phyloP scores from a whole-genome alignment of 2,797 vertebrate genomes.

The Luscinia luscinia region DNA sequence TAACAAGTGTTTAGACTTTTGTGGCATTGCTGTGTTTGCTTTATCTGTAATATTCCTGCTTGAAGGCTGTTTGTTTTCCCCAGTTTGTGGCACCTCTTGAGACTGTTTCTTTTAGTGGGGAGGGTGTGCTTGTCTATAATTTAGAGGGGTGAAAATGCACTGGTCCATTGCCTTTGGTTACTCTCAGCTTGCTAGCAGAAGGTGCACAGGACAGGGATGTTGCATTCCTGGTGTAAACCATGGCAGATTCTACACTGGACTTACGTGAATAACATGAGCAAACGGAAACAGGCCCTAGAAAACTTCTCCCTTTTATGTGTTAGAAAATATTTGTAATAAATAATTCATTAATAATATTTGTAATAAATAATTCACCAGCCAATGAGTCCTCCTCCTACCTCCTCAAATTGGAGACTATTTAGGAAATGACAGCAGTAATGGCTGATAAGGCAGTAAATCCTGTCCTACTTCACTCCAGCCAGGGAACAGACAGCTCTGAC shows the following conservation, averaged over 20 bases:
- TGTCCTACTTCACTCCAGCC: not conserved
- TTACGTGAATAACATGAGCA: not conserved
- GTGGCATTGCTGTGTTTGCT: slow-evolving; percentile 75
- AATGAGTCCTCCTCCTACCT: not conserved
- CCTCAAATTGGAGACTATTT: slow-evolving; percentile 5
- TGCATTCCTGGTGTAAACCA: not conserved
- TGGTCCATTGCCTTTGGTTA: not conserved
- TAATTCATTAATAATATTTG: slow-evolving; percentile 59
- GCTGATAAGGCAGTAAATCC: not conserved
- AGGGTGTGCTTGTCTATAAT: not conserved
- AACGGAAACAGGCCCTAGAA: not conserved
- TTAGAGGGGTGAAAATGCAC: not conserved
- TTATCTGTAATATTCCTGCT: slow-evolving; percentile 71
- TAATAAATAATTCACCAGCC: slow-evolving; percentile 51
- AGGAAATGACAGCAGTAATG: slow-evolving; percentile 3
- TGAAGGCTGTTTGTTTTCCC: slow-evolving; percentile 60
- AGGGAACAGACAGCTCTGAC: not conserved
- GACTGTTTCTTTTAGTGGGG: not conserved
- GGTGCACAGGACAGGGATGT: fast-evolving
- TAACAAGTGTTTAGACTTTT: slow-evolving; percentile 83
- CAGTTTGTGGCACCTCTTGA: slow-evolving; percentile 40
- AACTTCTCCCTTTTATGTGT: not conserved
- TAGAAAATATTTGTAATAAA: slow-evolving; percentile 47
- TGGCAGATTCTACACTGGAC: not conserved
- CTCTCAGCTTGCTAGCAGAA: not conserved